Conservation (phyloP, 2,888 invertebrate genomes). For the Priocnemis perturbator region DNA sequence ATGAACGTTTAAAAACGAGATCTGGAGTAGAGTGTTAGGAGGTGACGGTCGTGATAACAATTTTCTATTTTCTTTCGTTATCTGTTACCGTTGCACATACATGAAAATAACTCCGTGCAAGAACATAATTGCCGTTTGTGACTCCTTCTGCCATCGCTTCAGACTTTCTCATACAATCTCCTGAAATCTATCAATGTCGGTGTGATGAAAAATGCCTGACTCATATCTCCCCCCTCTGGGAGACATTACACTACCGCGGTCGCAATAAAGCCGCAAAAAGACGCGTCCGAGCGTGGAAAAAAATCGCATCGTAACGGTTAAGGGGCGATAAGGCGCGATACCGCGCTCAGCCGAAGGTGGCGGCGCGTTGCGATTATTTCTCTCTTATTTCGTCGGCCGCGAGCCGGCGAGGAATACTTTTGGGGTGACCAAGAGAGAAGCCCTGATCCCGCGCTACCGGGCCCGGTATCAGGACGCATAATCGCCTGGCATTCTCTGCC, state of each 20-base stretch:
- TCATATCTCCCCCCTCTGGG: not conserved
- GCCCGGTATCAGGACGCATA: slow-evolving; percentile 61
- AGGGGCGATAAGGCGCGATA: slow-evolving; percentile 32
- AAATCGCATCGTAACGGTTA: slow-evolving; percentile 48
- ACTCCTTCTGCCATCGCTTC: no score
- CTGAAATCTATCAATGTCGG: no score
- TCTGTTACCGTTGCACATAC: no score
- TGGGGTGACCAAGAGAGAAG: not conserved
- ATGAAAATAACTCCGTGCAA: no score
- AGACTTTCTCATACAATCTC: no score
- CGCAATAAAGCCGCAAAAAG: not conserved
- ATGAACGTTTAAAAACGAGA: slow-evolving; percentile 59
- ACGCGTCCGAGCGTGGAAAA: slow-evolving; percentile 29
- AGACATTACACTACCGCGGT: not conserved
- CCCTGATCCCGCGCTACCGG: slow-evolving; percentile 44
- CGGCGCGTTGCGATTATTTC: slow-evolving; percentile 42
- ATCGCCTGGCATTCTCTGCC: slow-evolving; percentile 67
- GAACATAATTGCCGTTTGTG: no score
- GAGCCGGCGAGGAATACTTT: slow-evolving; percentile 44
- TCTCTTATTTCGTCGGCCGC: slow-evolving; percentile 23
- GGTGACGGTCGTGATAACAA: no score
- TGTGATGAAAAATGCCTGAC: no score
- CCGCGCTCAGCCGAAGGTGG: slow-evolving; percentile 27
- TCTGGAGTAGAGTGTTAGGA: no score
- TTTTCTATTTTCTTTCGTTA: no score